phyloP scores from a whole-genome alignment of 2,113 vertebrate species.

The Eubucco bourcierii region DNA sequence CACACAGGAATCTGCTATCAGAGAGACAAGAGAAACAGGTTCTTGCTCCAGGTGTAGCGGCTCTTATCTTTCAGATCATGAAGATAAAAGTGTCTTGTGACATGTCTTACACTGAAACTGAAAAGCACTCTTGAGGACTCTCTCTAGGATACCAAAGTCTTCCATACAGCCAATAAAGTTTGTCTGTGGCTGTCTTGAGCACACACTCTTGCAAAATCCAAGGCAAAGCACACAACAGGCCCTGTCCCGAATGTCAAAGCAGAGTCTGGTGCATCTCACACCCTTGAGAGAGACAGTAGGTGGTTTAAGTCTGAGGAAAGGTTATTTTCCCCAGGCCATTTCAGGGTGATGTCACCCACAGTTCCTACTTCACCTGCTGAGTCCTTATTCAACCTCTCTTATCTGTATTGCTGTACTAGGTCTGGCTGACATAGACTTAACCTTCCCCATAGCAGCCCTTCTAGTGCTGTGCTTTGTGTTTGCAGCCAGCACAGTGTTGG shows the following conservation, averaged over 20 bases:
- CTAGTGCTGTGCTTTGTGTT: background rate
- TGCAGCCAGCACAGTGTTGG: background rate
- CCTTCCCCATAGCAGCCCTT: background rate
- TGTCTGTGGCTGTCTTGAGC: background rate
- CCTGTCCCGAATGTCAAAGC: background rate
- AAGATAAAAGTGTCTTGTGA: background rate
- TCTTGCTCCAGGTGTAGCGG: background rate
- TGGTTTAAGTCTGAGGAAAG: background rate
- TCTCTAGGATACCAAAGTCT: background rate
- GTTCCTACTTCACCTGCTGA: background rate
- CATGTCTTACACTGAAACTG: rapidly evolving
- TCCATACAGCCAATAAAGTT: background rate
- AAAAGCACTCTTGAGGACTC: background rate
- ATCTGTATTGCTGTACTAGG: background rate
- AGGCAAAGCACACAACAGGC: background rate
- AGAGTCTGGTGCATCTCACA: background rate
- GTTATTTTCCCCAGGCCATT: background rate
- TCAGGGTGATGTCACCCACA: background rate
- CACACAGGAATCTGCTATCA: background rate
- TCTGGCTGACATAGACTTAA: background rate
- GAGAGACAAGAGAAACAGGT: background rate
- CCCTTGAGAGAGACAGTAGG: background rate
- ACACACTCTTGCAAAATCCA: rapidly evolving
- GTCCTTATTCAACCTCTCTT: background rate
- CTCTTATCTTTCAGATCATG: background rate